Evolutionary conservation across 2,797 vertebrate species (phyloP).

Genomic region (Anniella stebbinsi): DNA sequence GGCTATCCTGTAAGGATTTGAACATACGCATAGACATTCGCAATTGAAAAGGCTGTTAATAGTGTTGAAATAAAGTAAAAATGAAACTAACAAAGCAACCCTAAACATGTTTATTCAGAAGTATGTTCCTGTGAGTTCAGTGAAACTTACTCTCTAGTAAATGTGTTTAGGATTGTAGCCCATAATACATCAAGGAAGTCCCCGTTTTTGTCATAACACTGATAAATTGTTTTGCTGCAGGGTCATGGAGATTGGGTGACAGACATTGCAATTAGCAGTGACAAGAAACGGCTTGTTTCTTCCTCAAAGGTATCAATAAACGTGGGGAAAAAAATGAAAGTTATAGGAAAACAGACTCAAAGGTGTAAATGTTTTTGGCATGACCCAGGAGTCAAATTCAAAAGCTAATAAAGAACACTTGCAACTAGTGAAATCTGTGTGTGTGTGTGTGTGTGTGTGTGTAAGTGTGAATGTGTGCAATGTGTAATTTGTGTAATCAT

Average conservation of each 20-base stretch:
- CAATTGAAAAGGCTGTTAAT: neutral
- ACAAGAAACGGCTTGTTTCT: conserved; percentile 81
- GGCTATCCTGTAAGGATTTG: neutral
- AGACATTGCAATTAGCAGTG: conserved; percentile 79
- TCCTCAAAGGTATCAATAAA: conserved; percentile 81
- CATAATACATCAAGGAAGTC: neutral
- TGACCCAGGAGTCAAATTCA: conserved; percentile 16
- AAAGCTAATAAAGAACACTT: conserved; percentile 8
- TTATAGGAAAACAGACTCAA: neutral
- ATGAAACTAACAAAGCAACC: neutral
- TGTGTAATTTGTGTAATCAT: neutral
- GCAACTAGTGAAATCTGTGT: neutral
- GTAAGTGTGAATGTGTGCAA: neutral
- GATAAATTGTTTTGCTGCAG: conserved; percentile 69
- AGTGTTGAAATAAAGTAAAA: neutral
- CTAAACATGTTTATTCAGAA: neutral
- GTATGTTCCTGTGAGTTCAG: neutral
- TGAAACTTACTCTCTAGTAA: neutral
- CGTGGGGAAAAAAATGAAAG: conserved; percentile 1
- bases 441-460: no score
- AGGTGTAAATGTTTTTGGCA: neutral
- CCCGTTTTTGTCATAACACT: neutral
- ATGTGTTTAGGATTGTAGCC: neutral
- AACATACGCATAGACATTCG: neutral
- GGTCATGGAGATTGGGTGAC: conserved; percentile 86